Percentiles rank a stretch among this genome's conserved stretches.
These are phyloP conservation scores for Barnardius zonarius DNA, from an alignment of 2,113 vertebrate genomes.

Conservation along the genomic window DNA sequence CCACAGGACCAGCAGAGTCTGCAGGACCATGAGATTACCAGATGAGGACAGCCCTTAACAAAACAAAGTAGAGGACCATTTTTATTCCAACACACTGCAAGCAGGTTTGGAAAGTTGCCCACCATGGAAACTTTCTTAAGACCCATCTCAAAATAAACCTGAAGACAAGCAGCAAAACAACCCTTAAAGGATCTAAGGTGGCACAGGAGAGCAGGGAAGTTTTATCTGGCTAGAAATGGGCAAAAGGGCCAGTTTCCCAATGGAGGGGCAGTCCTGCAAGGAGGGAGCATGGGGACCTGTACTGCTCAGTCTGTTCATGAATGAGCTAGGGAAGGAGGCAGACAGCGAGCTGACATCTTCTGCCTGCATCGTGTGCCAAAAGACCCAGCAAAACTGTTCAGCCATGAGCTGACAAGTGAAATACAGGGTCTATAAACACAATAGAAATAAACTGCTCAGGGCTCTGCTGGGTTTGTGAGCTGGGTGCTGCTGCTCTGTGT, in stretches of 20 bases:
- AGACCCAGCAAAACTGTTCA: not conserved
- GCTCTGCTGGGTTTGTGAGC: not conserved
- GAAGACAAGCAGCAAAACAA: not conserved
- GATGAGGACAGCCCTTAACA: not conserved
- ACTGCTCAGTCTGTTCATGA: not conserved
- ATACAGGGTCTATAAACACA: not conserved
- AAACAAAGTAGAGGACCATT: not conserved
- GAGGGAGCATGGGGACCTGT: not conserved
- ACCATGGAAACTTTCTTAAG: not conserved
- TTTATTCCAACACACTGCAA: not conserved
- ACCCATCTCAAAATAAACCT: not conserved
- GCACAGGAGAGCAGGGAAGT: not conserved
- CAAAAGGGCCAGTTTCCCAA: not conserved
- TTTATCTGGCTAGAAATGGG: not conserved
- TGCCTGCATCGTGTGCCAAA: not conserved
- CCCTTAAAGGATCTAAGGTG: not conserved
- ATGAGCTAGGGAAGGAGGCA: not conserved
- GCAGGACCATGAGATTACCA: not conserved
- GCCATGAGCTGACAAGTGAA: not conserved
- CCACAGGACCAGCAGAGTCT: not conserved
- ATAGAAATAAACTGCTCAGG: not conserved
- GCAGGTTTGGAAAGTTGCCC: not conserved
- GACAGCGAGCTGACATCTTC: not conserved
- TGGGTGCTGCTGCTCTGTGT: not conserved
- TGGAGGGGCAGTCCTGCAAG: not conserved